Evolutionary conservation across 2,113 vertebrate species (phyloP).

Genomic region (Paedocypris sp.): DNA sequence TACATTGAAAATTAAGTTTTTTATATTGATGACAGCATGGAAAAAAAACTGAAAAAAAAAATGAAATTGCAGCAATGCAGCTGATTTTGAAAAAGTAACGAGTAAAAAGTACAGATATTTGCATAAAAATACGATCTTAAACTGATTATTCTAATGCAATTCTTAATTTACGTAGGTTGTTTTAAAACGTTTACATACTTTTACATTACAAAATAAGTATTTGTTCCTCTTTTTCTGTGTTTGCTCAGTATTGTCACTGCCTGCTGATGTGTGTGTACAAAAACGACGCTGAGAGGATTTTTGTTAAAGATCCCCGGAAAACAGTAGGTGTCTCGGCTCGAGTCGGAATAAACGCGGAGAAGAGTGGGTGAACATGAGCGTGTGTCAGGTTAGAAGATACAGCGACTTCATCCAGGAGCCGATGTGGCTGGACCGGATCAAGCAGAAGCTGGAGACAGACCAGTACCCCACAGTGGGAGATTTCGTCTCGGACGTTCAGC

Average conservation of each 20-base stretch:
- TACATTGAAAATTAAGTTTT: too few species aligned
- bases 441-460: slow-evolving; percentile 34
- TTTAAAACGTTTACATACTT: too few species aligned
- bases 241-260: slow-evolving; percentile 54
- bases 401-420: slow-evolving; percentile 28
- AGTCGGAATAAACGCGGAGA: too few species aligned
- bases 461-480: slow-evolving; percentile 41
- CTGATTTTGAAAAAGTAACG: too few species aligned
- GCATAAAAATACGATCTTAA: too few species aligned
- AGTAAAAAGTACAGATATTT: too few species aligned
- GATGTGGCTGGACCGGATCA: slow-evolving; percentile 47
- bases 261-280: slow-evolving; percentile 47
- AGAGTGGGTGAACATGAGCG: too few species aligned
- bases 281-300: slow-evolving; percentile 38
- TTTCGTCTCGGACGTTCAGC: slow-evolving; percentile 48
- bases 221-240: background rate
- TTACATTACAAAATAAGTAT: background rate
- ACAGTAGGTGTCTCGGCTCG: slow-evolving; percentile 33
- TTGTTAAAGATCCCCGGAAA: slow-evolving; percentile 32
- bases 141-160: too few species aligned
- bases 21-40: too few species aligned
- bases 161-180: too few species aligned
- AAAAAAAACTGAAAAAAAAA: too few species aligned
- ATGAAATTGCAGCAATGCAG: too few species aligned
- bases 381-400: slow-evolving; percentile 40